Base-by-base conservation (phyloP, 2,113 vertebrate genomes). In the Megaceryle torquata region DNA sequence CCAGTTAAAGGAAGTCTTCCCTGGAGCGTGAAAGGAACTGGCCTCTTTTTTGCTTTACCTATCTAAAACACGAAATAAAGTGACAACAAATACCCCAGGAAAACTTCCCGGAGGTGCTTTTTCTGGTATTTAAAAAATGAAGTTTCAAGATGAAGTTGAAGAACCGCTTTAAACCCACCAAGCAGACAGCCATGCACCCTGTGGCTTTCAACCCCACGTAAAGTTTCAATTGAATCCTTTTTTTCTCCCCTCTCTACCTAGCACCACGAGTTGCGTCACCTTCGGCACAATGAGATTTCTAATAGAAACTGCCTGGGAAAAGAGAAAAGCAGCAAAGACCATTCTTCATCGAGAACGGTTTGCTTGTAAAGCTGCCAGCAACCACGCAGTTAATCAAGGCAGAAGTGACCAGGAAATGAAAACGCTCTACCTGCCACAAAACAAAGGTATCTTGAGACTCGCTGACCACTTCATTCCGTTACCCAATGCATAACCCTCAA, bases 1-100 rank as follows among this genome's bases (percentile, higher is more conserved):
- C 88, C 91, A 95, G 72, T 56, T 93, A 85, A 71, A 95, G 79
- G 86, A 97, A 88, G 74, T 92, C 94, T 92, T 96, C 85, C 57
- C 65, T 59, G 15, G 1, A 11, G 61, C 18, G n/a, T 8, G 74
- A 91, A 92, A 86, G 75, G 31, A 94, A 63, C 3, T 5, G 13
- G 18, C 9, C 29, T 26, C 19, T 41, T 33, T 60, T 37, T n/a
- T 20, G 5, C 43, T 46, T 43, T 25, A 3, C 24, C 24, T 25
- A 26, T 6, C 44, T 53, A 15, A 53, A 79, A 31, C n/a, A 24
- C 1, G 6, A 65, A 37, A 13, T 41, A 4, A 33, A 79, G n/a
- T 4, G 39, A 60, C 35, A 72, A 82, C 7, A 65, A 15, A 39
- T 3, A 51, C 8, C 35, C 17, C 53, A 33, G 1, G 68, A 41